These are phyloP conservation scores for Bombus haemorrhoidalis DNA, from an alignment of 1,140 invertebrate species.

Conservation along the genomic window DNA sequence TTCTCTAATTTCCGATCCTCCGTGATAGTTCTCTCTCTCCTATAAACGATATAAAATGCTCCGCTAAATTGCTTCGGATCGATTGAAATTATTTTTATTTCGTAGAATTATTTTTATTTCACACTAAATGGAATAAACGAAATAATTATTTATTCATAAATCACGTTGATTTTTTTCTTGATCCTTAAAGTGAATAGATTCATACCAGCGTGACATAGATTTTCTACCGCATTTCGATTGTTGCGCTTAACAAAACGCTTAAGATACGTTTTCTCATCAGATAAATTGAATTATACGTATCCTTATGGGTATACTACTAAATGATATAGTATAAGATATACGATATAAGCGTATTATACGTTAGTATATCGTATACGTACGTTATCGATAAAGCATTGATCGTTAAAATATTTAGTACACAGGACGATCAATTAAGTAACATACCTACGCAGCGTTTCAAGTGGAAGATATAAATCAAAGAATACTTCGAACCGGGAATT, in stretches of 20 bases:
- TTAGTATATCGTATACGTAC: too few species aligned
- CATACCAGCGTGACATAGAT: too few species aligned
- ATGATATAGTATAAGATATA: neutral
- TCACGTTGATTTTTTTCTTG: neutral
- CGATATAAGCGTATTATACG: too few species aligned
- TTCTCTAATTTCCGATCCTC: neutral
- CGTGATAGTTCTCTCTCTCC: neutral
- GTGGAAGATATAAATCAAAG: slow-evolving; percentile 6
- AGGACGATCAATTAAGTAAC: neutral
- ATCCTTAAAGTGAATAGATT: neutral
- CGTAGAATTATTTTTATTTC: neutral
- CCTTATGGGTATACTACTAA: neutral
- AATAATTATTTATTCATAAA: neutral
- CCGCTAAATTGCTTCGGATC: neutral
- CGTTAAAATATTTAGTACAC: neutral
- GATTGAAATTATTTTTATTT: neutral
- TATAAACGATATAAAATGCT: neutral
- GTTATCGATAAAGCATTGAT: neutral
- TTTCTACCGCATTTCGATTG: neutral
- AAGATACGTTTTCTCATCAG: too few species aligned
- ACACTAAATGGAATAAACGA: neutral
- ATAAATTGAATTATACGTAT: neutral
- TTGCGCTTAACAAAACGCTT: neutral
- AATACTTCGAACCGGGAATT: neutral
- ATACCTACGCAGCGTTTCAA: neutral